These are phyloP conservation scores for Drosophila kuntzei DNA, from an alignment of 2,888 invertebrate genomes.

Conservation along the genomic window DNA sequence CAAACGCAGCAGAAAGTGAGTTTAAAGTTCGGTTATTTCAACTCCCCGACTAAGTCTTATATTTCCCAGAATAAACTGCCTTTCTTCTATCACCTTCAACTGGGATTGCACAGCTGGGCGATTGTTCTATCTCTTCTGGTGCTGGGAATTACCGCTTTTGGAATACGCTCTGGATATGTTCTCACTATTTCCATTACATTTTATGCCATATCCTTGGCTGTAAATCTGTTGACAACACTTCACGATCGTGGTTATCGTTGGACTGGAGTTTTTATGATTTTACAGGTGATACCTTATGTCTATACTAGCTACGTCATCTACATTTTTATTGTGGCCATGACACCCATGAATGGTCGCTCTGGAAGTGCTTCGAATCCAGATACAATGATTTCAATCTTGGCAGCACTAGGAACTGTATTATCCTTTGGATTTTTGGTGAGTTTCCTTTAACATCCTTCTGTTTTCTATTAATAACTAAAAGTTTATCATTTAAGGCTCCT, in stretches of 20 bases:
- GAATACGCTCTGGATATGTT: constrained; percentile 80
- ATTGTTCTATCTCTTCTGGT: constrained; percentile 71
- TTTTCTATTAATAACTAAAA: background rate
- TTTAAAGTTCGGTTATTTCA: background rate
- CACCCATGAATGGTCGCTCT: constrained; percentile 87
- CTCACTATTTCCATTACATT: constrained; percentile 77
- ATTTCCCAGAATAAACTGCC: constrained; percentile 70
- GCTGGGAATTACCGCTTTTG: constrained; percentile 61
- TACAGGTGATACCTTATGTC: constrained; percentile 85
- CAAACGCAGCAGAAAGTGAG: constrained; percentile 76
- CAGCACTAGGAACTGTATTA: constrained; percentile 74
- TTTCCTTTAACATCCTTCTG: background rate
- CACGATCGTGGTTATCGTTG: constrained; percentile 73
- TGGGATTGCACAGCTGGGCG: constrained; percentile 82
- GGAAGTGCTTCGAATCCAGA: constrained; percentile 87
- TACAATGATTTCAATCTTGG: constrained; percentile 86
- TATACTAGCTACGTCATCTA: constrained; percentile 86
- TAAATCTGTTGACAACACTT: constrained; percentile 75
- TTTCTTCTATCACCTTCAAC: constrained; percentile 74
- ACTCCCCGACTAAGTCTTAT: background rate
- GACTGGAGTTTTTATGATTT: constrained; percentile 74
- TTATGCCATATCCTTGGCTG: constrained; percentile 69
- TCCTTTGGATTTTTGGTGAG: constrained; percentile 83
- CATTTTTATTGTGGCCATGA: constrained; percentile 86
- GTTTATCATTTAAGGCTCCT: constrained; percentile 66